A percentile compares a stretch with the other conserved stretches of the same genome.
Conservation (phyloP, 1,140 invertebrate genomes). For the Diabrotica undecimpunctata region DNA sequence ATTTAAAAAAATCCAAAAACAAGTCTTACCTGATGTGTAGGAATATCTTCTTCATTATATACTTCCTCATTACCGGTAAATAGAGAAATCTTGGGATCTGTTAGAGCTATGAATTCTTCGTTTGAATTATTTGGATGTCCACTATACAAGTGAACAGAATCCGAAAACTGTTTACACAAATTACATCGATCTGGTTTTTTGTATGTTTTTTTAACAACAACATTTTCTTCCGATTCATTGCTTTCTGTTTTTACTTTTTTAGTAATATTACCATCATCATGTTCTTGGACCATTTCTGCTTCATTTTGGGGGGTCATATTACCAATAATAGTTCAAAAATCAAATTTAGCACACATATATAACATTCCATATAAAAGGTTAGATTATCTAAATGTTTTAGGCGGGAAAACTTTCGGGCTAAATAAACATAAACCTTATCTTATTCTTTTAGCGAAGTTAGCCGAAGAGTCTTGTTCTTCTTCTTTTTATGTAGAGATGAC, state of each 20-base stretch:
- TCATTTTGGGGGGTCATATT: no score
- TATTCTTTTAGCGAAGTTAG: no score
- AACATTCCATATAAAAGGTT: no score
- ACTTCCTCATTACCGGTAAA: slow-evolving; percentile 62
- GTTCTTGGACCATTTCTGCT: no score
- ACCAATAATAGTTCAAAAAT: no score
- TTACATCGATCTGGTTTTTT: slow-evolving; percentile 45
- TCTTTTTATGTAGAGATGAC: no score
- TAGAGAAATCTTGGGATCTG: slow-evolving; percentile 69
- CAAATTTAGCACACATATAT: no score
- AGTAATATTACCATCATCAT: neutral
- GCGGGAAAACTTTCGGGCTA: no score
- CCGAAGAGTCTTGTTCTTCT: no score
- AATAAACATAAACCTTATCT: no score
- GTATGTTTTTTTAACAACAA: neutral
- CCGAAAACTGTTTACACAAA: slow-evolving; percentile 61
- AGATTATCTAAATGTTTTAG: no score
- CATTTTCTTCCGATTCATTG: neutral
- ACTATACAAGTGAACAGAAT: slow-evolving; percentile 64
- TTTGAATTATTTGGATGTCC: slow-evolving; percentile 72
- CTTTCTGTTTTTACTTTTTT: slow-evolving; percentile 10
- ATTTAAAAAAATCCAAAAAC: no score
- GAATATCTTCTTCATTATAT: slow-evolving; percentile 57
- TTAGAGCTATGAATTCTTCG: slow-evolving; percentile 74
- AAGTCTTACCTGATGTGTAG: slow-evolving; percentile 63